Conservation (phyloP, 2,888 invertebrate genomes). For the Hypomecis punctinalis region DNA sequence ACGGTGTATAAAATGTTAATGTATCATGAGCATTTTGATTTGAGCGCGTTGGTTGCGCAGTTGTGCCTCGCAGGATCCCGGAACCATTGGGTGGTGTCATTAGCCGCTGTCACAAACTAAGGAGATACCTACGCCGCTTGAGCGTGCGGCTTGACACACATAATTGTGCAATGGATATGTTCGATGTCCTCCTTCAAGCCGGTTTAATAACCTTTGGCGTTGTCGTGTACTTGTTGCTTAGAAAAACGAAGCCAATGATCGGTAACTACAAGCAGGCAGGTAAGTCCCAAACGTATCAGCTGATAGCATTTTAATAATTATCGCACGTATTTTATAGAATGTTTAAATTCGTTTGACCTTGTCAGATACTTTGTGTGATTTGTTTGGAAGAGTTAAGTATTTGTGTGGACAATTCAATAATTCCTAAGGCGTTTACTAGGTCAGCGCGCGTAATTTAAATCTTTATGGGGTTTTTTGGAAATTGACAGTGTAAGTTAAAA, state of each 20-base stretch:
- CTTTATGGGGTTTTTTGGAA: too few relatives aligned
- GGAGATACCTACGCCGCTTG: neutral
- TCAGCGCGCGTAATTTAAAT: too few relatives aligned
- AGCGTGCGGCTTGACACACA: neutral
- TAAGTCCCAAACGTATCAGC: conserved; percentile 47
- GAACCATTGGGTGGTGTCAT: neutral
- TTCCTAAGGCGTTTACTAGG: neutral
- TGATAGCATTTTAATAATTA: neutral
- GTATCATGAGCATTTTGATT: conserved; percentile 9
- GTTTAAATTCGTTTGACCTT: conserved; percentile 16
- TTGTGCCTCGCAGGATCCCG: conserved; percentile 7
- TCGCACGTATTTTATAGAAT: neutral
- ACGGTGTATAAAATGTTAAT: neutral
- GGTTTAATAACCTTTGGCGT: conserved; percentile 67
- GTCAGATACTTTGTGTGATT: neutral
- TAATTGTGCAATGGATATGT: conserved; percentile 61
- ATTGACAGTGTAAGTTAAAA: too few relatives aligned
- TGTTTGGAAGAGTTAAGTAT: conserved; percentile 3
- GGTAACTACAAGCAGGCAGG: conserved; percentile 65
- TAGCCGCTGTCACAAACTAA: neutral
- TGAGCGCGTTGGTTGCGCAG: conserved; percentile 1
- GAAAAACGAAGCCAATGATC: conserved; percentile 50
- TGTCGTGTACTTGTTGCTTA: conserved; percentile 67
- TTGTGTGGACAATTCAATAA: neutral
- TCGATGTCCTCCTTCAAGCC: conserved; percentile 65